Evolutionary conservation across 2,888 invertebrate species (phyloP).

Genomic region (Parelbella ahira): DNA sequence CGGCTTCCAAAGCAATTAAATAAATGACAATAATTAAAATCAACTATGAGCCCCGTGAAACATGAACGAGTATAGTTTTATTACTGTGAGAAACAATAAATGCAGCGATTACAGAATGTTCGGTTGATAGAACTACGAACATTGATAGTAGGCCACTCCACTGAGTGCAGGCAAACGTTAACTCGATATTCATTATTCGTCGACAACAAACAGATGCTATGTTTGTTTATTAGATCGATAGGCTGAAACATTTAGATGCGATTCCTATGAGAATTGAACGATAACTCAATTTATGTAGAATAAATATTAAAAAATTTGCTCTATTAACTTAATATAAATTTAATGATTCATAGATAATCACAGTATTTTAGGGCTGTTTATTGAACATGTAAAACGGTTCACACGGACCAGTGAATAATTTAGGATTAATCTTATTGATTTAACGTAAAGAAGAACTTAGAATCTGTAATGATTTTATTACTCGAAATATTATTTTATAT

Average conservation of each 20-base stretch:
- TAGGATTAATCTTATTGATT: too few relatives aligned
- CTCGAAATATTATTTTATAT: too few relatives aligned
- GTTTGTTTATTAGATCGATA: not conserved
- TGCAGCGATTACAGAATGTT: slow-evolving; percentile 60
- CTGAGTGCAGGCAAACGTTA: slow-evolving; percentile 15
- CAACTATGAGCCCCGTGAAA: slow-evolving; percentile 64
- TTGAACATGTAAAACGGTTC: too few relatives aligned
- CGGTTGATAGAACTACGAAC: slow-evolving; percentile 58
- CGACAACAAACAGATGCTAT: slow-evolving; percentile 21
- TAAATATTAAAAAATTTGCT: too few relatives aligned
- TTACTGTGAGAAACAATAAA: slow-evolving; percentile 74
- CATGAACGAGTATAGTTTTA: slow-evolving; percentile 60
- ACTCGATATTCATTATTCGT: slow-evolving; percentile 14
- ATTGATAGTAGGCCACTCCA: slow-evolving; percentile 39
- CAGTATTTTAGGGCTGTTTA: too few relatives aligned
- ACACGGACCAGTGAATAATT: too few relatives aligned
- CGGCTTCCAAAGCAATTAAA: slow-evolving; percentile 66
- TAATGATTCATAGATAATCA: too few relatives aligned
- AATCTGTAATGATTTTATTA: too few relatives aligned
- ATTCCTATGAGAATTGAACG: not conserved
- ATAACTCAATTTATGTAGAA: too few relatives aligned
- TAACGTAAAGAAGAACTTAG: too few relatives aligned
- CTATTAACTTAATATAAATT: too few relatives aligned
- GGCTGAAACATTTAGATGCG: not conserved
- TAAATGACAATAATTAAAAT: slow-evolving; percentile 72